Base-by-base conservation (phyloP, 2,888 invertebrate species). In the Pyrgus malvae region DNA sequence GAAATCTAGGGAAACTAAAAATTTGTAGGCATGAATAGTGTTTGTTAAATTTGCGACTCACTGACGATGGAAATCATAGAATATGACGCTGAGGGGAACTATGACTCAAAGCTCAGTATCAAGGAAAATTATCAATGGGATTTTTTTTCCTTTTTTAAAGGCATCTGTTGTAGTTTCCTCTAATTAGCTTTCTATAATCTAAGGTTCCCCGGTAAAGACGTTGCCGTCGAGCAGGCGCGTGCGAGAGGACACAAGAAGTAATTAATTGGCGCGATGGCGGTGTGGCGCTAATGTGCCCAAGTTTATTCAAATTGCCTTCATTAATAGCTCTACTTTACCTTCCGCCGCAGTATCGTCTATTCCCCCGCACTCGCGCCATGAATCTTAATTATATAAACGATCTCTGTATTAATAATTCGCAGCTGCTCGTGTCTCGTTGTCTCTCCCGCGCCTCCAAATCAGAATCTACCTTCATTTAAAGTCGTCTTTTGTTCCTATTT, bases 301-400 rank as follows among this genome's bases (percentile, higher is more conserved):
- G 69, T 73, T 75, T 75, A 77, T 79, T 80, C 69, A 74, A 76
- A 80, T 76, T 69, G 72, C 62, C 64, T 70, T 73, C 71, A 74
- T 75, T 74, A 76, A 68, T 68, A 69, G 69, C 68, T 64, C 51
- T 48, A 56, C 60, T 60, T 57, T 56, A 49, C 55, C 45, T 57
- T 53, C 54, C 58, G 53, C 53, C 48, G 42, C 44, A 51, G 44
- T 51, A 44, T 51, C 51, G 42, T 37, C 44, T 35, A 51, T 51
- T 51, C 25, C 42, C 38, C 42, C 55, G 56, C 57, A 48, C 38
- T 41, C 40, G 45, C 53, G 48, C 44, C 50, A 58, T 58, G 37
- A 44, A 57, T 57, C 54, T 51, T 55, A 55, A 59, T 57, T 44
- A 57, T 25, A 46, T 33, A 46, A 46, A 54, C 54, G 46, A 46